Base-by-base conservation (phyloP, 2,797 vertebrate species). In the Scyliorhinus canicula region DNA sequence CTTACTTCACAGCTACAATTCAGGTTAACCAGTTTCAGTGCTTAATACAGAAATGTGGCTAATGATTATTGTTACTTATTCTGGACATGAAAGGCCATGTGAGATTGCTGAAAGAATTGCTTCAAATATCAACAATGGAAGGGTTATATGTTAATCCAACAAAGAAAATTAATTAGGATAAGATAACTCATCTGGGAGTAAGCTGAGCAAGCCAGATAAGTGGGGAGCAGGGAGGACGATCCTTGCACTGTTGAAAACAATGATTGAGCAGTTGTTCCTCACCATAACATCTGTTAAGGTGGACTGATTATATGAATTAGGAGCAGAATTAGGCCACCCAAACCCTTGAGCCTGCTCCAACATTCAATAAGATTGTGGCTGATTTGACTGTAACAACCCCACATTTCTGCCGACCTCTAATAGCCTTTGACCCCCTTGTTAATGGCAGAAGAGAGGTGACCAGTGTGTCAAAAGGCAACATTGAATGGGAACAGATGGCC, bases 51-150 rank as follows among this genome's bases (percentile, higher is more conserved):
- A 95, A 84, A 40, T 95, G 35, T 55, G 55, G 55, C 5, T 55
- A 57, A 86, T 65, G 79, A 86, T 77, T 63, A 2, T 44, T 95
- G 55, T 60, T 95, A 11, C 77, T 60, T n/a, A 95, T 82, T 47
- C 55, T 65, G 44, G 86, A 57, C 8, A n/a, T 40, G 55, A 82
- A 85, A 24, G 63, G 69, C 63, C 79, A 86, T 65, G 44, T 85
- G 31, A 31, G 50, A 24, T 77, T 95, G 16, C n/a, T 95, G n/a
- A 77, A 47, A 47, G 79, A 95, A 57, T 21, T 95, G 28, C 52
- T 95, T 14, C 50, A 31, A 1, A 24, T 77, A 14, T 21, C 79
- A 4, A 52, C 52, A n/a, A n/a, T n/a, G n/a, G 11, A 47, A 57
- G 69, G 47, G 16, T 95, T 82, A 3, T 79, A 79, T 40, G 16